Percentiles rank a stretch among this genome's conserved stretches.
phyloP scores from a whole-genome alignment of 1,140 invertebrate species.

The Hyles euphorbiae region DNA sequence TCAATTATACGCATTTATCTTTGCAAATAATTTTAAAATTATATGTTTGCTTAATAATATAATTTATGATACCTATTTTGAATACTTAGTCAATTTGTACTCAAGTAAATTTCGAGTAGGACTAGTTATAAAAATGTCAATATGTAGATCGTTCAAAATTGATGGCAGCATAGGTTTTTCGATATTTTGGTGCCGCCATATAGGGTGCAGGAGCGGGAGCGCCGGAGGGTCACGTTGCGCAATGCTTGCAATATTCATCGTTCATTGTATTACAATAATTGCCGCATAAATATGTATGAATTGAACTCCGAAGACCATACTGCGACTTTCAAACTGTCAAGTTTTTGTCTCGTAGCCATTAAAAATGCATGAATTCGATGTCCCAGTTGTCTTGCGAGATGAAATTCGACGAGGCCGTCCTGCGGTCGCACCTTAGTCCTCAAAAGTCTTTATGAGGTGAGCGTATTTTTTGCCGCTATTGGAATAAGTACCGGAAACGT shows the following conservation, averaged over 20 bases:
- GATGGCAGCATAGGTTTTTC: too few relatives aligned
- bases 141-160: too few relatives aligned
- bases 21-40: too few relatives aligned
- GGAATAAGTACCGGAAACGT: too few relatives aligned
- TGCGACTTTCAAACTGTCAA: constrained; percentile 45
- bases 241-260: constrained; percentile 48
- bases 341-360: constrained; percentile 54
- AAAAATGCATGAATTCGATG: constrained; percentile 52
- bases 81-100: too few relatives aligned
- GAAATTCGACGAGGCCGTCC: constrained; percentile 26
- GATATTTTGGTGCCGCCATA: constrained; percentile 8
- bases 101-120: too few relatives aligned
- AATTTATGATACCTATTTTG: too few relatives aligned
- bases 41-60: too few relatives aligned
- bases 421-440: constrained; percentile 12
- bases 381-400: constrained; percentile 30
- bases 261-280: constrained; percentile 61
- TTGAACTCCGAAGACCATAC: constrained; percentile 38
- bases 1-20: too few relatives aligned
- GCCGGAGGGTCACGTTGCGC: constrained; percentile 31
- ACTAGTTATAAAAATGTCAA: too few relatives aligned
- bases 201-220: constrained; percentile 16
- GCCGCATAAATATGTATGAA: constrained; percentile 58
- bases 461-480: too few relatives aligned
- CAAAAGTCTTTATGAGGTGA: not conserved